phyloP scores from a whole-genome alignment of 2,113 vertebrate genomes.

The Mesocricetus auratus region DNA sequence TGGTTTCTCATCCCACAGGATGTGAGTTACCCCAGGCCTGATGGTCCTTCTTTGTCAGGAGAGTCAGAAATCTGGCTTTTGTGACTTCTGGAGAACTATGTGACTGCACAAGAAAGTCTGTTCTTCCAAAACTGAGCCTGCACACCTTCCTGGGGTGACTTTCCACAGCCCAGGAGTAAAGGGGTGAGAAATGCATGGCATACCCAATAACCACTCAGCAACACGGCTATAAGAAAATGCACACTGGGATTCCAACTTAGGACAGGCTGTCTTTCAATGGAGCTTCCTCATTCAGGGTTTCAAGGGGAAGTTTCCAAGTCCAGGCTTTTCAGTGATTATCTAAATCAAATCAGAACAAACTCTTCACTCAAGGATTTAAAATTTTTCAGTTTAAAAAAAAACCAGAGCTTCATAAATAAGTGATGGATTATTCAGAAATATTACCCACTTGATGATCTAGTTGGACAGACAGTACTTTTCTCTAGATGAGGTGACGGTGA shows the following conservation, averaged over 20 bases:
- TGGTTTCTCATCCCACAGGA: conserved; percentile 39
- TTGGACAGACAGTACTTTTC: neutral
- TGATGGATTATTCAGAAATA: neutral
- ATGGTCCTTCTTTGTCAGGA: neutral
- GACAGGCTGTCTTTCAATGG: neutral
- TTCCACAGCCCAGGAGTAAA: neutral
- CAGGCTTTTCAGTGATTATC: neutral
- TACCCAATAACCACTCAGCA: neutral
- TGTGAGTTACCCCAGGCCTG: conserved; percentile 45
- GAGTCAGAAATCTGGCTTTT: neutral
- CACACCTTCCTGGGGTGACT: neutral
- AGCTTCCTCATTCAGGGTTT: neutral
- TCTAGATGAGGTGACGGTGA: neutral
- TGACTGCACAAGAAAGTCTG: neutral
- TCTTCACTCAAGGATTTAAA: neutral
- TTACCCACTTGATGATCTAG: neutral
- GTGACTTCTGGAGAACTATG: conserved; percentile 8
- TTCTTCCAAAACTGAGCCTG: neutral
- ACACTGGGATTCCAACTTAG: neutral
- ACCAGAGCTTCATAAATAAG: neutral
- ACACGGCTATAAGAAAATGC: neutral
- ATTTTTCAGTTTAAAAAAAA: neutral
- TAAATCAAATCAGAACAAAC: neutral
- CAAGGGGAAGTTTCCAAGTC: neutral
- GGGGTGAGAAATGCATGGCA: neutral